Evolutionary conservation across 2,888 invertebrate genomes (phyloP).

Genomic region (Spodoptera exigua): DNA sequence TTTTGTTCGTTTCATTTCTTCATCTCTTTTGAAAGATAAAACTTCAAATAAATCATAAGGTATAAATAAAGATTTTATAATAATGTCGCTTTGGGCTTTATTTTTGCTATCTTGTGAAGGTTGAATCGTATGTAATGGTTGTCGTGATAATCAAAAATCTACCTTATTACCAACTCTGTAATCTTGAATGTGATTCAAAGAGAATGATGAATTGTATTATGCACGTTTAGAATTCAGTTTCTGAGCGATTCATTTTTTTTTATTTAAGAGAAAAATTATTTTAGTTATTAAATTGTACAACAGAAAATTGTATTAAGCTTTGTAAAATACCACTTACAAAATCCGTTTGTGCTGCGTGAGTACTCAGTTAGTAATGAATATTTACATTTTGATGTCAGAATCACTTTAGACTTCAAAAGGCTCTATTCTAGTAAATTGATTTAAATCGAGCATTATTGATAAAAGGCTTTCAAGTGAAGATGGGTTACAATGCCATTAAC

Average conservation of each 20-base stretch:
- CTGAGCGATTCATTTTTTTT: too few relatives aligned
- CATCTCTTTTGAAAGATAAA: constrained; percentile 19
- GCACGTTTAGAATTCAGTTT: too few relatives aligned
- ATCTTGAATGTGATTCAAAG: too few relatives aligned
- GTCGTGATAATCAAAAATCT: too few relatives aligned
- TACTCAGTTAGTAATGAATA: constrained; percentile 14
- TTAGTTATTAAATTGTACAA: too few relatives aligned
- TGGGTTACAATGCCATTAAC: constrained; percentile 5
- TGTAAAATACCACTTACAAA: constrained; percentile 14
- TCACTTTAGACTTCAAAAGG: constrained; percentile 12
- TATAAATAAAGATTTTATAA: too few relatives aligned
- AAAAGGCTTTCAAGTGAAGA: constrained; percentile 21
- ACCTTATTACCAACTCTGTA: too few relatives aligned
- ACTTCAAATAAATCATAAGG: constrained; percentile 29
- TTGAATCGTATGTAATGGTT: too few relatives aligned
- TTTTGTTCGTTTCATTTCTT: constrained; percentile 31
- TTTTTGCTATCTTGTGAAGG: constrained; percentile 1
- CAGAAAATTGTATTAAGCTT: neutral
- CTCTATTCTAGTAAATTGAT: constrained; percentile 17
- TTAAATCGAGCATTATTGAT: constrained; percentile 20
- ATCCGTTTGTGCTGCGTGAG: constrained; percentile 6
- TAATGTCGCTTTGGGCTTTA: neutral
- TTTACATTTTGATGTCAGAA: constrained; percentile 11
- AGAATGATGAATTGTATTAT: too few relatives aligned
- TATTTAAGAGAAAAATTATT: too few relatives aligned